Base-by-base conservation (phyloP, 2,113 vertebrate species). In the Choloepus hoffmanni region DNA sequence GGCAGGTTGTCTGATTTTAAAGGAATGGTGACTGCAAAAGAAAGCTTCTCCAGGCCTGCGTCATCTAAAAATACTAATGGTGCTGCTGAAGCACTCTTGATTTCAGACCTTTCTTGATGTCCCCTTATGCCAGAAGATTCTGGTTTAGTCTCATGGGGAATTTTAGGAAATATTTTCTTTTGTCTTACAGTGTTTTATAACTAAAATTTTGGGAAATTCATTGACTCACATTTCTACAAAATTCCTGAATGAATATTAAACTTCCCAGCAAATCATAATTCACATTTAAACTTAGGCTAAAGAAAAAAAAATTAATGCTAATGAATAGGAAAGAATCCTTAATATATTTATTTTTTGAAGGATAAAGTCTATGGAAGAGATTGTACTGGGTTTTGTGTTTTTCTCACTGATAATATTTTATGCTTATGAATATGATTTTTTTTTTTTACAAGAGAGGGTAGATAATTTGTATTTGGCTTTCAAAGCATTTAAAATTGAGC, bases 181-280 rank as follows among this genome's bases (percentile, higher is more conserved):
- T 45, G 33, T 68, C 89, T 77, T 88, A 85, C 1, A 28, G 43
- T 60, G 74, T n/a, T 68, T 68, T 70, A 48, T 50, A 70, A 48
- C 83, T 95, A 88, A 82, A 72, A 72, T 82, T 67, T 23, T 36
- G 55, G 30, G 7, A 93, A 94, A 67, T 95, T 96, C 24, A 21
- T 73, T 81, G 8, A 83, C 76, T 94, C 30, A 33, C 77, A 78
- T 87, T 96, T 96, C 36, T 58, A 0, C 94, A 77, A 68, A 21
- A 88, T 88, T 92, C 7, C 23, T 93, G 83, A 90, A 81, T 91
- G 33, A 24, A 5, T 65, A 48, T 83, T 58, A 96, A 92, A 82
- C 86, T 90, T 94, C 40, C 70, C 93, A 6, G 85, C 21, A 78
- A 67, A 36, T 85, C 19, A 5, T 45, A 77, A 78, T 93, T 76